These are phyloP conservation scores for Griposia aprilina DNA, from an alignment of 2,888 invertebrate genomes.

Conservation along the genomic window DNA sequence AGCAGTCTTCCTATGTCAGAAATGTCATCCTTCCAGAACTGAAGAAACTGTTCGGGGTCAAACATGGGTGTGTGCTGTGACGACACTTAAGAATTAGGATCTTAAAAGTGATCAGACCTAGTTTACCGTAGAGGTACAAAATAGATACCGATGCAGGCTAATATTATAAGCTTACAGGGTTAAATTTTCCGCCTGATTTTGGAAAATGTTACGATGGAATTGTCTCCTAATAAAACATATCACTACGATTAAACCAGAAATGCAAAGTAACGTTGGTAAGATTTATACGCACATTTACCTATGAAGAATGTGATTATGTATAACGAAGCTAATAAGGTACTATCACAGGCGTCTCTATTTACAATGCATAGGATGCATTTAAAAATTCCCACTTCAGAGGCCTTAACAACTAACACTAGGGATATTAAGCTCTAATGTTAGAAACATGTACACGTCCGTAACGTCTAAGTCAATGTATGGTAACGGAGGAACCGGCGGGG, in stretches of 20 bases:
- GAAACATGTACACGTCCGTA: slow-evolving; percentile 66
- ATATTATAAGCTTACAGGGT: slow-evolving; percentile 72
- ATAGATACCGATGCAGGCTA: slow-evolving; percentile 49
- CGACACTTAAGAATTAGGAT: slow-evolving; percentile 56
- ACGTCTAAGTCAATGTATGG: slow-evolving; percentile 70
- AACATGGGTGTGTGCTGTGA: slow-evolving; percentile 95
- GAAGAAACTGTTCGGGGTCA: slow-evolving; percentile 95
- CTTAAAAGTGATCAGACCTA: slow-evolving; percentile 56
- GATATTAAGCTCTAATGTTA: slow-evolving; percentile 42
- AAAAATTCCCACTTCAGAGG: slow-evolving; percentile 53
- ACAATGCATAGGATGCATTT: slow-evolving; percentile 63
- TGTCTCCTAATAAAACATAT: slow-evolving; percentile 80
- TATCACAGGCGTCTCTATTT: slow-evolving; percentile 34
- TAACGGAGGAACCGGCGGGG: slow-evolving; percentile 27
- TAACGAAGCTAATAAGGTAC: slow-evolving; percentile 32
- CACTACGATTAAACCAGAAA: slow-evolving; percentile 71
- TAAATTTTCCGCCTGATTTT: slow-evolving; percentile 76
- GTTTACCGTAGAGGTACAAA: slow-evolving; percentile 57
- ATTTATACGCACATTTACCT: slow-evolving; percentile 57
- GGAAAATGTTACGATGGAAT: slow-evolving; percentile 70
- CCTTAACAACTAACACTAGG: slow-evolving; percentile 56
- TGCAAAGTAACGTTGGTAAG: slow-evolving; percentile 51
- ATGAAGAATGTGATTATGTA: slow-evolving; percentile 44
- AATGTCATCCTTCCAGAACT: slow-evolving; percentile 96
- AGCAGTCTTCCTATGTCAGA: slow-evolving; percentile 94